Conservation (phyloP, 2,113 vertebrate species). For the Telmatochromis brachygnathus region DNA sequence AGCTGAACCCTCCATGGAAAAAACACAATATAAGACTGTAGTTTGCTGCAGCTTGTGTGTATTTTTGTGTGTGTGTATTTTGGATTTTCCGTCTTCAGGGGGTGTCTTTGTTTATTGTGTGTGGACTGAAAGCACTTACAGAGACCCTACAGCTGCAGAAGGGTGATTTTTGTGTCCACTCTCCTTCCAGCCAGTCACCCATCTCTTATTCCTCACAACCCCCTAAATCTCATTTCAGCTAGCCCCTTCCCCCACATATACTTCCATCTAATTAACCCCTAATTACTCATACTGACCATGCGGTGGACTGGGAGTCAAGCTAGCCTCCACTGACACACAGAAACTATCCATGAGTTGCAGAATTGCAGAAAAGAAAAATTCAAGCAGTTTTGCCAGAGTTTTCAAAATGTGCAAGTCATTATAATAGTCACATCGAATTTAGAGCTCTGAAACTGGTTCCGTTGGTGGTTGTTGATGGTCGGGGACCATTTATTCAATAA, state of each 20-base stretch:
- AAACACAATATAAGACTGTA: background rate
- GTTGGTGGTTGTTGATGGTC: background rate
- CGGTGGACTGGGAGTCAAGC: conserved; percentile 16
- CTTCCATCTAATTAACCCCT: conserved; percentile 69
- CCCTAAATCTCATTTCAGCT: conserved; percentile 52
- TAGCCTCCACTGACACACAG: background rate
- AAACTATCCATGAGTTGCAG: background rate
- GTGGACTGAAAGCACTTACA: conserved; percentile 23
- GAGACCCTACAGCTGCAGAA: conserved; percentile 18
- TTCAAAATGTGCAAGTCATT: background rate
- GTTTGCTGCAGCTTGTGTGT: background rate
- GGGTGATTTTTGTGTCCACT: conserved; percentile 25
- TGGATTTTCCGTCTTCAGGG: conserved; percentile 21
- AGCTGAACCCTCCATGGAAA: background rate
- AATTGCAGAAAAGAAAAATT: background rate
- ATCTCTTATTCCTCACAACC: conserved; percentile 43
- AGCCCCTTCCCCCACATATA: conserved; percentile 57
- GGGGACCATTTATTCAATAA: background rate
- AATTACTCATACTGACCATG: conserved; percentile 64
- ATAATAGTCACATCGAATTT: background rate
- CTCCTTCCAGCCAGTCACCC: background rate
- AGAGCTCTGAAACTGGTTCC: background rate
- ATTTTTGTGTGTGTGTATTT: background rate
- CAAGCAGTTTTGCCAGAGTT: background rate
- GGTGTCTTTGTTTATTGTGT: conserved; percentile 52